Conservation (phyloP, 2,888 invertebrate genomes). For the Steromphala cineraria region DNA sequence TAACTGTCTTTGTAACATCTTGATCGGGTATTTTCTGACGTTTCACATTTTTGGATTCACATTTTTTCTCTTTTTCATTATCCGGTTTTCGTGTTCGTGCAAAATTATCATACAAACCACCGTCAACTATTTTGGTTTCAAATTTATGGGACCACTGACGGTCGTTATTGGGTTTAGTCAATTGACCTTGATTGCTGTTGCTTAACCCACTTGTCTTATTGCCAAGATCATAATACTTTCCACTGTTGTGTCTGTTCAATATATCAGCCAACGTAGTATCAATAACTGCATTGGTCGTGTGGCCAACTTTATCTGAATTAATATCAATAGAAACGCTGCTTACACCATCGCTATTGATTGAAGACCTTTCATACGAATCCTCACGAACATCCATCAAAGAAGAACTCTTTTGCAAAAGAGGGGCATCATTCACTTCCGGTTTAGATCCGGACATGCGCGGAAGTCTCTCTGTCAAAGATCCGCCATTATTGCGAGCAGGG, state of each 20-base stretch:
- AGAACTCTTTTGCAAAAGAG: neutral
- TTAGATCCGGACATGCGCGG: neutral
- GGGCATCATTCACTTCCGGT: neutral
- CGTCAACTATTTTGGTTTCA: neutral
- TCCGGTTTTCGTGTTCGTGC: neutral
- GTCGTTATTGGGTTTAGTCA: neutral
- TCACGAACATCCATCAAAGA: neutral
- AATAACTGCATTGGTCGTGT: neutral
- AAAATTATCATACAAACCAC: neutral
- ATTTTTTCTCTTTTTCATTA: neutral
- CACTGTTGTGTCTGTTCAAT: neutral
- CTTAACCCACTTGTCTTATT: neutral
- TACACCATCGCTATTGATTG: neutral
- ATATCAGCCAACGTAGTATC: neutral
- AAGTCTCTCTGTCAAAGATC: neutral
- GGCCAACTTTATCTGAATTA: neutral
- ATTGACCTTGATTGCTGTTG: neutral
- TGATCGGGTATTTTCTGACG: neutral
- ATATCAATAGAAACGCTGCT: neutral
- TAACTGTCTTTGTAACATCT: neutral
- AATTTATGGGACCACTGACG: neutral
- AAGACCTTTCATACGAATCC: neutral
- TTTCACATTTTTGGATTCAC: neutral
- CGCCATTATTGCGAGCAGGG: neutral
- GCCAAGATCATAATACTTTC: neutral